Conservation (phyloP, 2,888 invertebrate species). For the Julus scanicus region DNA sequence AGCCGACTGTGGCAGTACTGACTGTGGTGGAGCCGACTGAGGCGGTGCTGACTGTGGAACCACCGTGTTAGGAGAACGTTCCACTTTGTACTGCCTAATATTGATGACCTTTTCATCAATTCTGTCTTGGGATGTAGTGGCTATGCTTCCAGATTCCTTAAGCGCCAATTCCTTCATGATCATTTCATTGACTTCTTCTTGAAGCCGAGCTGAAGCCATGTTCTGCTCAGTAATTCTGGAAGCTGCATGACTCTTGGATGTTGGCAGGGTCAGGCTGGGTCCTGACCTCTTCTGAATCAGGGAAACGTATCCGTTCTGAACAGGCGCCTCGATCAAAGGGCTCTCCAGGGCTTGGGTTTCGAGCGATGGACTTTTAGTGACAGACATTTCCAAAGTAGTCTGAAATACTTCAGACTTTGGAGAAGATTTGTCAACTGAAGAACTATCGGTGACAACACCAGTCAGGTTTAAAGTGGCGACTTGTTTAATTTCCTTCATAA, state of each 20-base stretch:
- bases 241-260: neutral
- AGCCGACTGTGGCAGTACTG: neutral
- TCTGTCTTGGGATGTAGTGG: constrained; percentile 71
- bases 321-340: neutral
- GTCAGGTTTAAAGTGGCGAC: neutral
- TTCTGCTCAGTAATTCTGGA: neutral
- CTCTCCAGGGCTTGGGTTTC: neutral
- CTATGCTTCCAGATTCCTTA: constrained; percentile 73
- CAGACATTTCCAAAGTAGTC: neutral
- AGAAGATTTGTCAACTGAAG: neutral
- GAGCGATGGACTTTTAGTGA: neutral
- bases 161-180: constrained; percentile 86
- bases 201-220: constrained; percentile 75
- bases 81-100: neutral
- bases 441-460: neutral
- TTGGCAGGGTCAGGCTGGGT: neutral
- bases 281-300: constrained; percentile 2
- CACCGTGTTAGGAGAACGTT: neutral
- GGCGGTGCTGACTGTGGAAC: neutral
- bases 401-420: neutral
- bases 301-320: constrained; percentile 15
- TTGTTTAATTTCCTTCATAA: neutral
- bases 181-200: constrained; percentile 88
- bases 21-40: neutral
- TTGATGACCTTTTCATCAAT: constrained; percentile 67